Evolutionary conservation across 1,140 invertebrate genomes (phyloP).

Genomic region (Bombus superbus): DNA sequence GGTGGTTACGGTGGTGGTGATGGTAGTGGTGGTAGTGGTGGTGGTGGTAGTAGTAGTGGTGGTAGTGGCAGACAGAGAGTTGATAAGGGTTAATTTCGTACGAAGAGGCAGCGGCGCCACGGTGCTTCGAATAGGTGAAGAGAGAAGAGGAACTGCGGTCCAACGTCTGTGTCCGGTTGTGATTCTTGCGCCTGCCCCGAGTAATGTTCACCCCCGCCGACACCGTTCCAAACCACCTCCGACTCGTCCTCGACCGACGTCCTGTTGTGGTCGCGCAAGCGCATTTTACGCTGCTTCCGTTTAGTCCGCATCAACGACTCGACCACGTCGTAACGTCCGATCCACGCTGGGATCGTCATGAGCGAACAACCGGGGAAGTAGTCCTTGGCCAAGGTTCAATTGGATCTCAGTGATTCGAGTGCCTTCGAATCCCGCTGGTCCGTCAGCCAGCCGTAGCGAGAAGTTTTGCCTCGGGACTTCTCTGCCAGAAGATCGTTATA

Average conservation of each 20-base stretch:
- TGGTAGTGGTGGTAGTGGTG: constrained; percentile 39
- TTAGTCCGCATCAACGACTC: constrained; percentile 65
- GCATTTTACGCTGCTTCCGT: constrained; percentile 53
- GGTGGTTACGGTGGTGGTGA: constrained; percentile 6
- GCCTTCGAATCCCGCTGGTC: constrained; percentile 14
- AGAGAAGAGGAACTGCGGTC: constrained; percentile 62
- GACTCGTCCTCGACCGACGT: constrained; percentile 38
- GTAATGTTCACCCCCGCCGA: constrained; percentile 60
- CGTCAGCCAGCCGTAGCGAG: neutral
- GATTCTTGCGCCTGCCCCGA: constrained; percentile 77
- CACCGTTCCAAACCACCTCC: constrained; percentile 45
- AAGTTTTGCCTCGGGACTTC: neutral
- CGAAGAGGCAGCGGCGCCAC: constrained; percentile 58
- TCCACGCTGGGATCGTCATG: constrained; percentile 44
- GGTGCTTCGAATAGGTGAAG: constrained; percentile 28
- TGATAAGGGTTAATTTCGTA: constrained; percentile 84
- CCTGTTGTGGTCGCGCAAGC: constrained; percentile 62
- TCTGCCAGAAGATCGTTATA: constrained; percentile 16
- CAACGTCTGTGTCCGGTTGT: constrained; percentile 77
- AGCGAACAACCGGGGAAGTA: constrained; percentile 1
- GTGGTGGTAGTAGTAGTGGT: neutral
- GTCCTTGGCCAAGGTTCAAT: constrained; percentile 35
- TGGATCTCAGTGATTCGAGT: constrained; percentile 26
- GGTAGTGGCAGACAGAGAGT: constrained; percentile 72
- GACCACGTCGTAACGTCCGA: constrained; percentile 59